Evolutionary conservation across 2,113 vertebrate species (phyloP), one percentile per base, ranked within the genome.

Genomic region (Lepus americanus): DNA sequence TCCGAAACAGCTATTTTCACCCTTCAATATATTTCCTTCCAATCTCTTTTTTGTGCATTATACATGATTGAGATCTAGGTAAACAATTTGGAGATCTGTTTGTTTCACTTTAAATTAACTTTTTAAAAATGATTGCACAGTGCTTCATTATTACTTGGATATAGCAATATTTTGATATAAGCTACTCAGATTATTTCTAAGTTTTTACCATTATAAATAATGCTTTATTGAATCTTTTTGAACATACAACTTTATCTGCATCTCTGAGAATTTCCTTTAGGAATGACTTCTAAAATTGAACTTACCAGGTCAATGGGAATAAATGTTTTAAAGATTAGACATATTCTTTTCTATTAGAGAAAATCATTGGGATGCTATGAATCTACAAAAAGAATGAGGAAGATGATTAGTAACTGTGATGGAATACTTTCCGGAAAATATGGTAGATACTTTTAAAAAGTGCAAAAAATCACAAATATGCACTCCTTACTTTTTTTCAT

Each of bases 121-220:
- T 94, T 92, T 89, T 44, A 7, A 69, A 44, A 70, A 67, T 84
- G 13, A 87, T 4, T 94, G 2, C 9, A 53, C 51, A 94, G 85
- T 79, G 33, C 22, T 87, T 87, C 9, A 83, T 51, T 87, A 31
- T 51, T 87, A 31, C 23, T 5, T 79, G 51, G 1, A 82, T 23
- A 44, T 22, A 90, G 25, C 3, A 59, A 82, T 83, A 55, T 29
- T 89, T 94, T 89, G 86, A 49, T 87, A 39, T 69, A 63, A 91
- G 25, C 19, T 88, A 77, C 83, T 79, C 19, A 83, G 27, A 76
- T 77, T 51, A 80, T 89, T 81, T 83, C 33, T 72, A 85, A 84
- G 16, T 59, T 87, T 95, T 76, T 83, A 87, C 8, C 31, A 92
- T 70, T 79, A 70, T 79, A 78, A 92, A 85, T 83, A 92, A 79